These are phyloP conservation scores for Platysternon megacephalum DNA, from an alignment of 2,113 vertebrate genomes.

Conservation along the genomic window DNA sequence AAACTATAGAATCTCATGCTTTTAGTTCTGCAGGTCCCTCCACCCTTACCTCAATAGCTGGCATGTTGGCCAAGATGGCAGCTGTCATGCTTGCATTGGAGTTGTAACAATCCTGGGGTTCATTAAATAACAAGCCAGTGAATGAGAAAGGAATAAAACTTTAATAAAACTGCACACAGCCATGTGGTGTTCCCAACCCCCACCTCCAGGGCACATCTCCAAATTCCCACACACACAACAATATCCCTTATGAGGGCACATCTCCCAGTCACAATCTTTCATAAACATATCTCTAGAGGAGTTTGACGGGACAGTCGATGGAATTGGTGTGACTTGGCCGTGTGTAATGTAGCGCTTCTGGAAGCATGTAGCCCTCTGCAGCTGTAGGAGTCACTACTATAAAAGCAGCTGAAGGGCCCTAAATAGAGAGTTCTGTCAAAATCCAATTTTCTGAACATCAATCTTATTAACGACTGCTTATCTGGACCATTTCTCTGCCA, in stretches of 20 bases:
- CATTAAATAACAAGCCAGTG: too few relatives aligned
- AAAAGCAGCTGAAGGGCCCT: neutral
- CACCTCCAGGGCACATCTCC: too few relatives aligned
- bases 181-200: too few relatives aligned
- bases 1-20: neutral
- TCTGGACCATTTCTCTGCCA: neutral
- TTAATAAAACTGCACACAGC: too few relatives aligned
- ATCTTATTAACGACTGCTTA: neutral
- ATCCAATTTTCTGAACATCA: neutral
- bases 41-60: neutral
- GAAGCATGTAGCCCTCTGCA: neutral
- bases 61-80: neutral
- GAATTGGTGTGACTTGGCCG: neutral
- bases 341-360: neutral
- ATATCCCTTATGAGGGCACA: too few relatives aligned
- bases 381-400: constrained; percentile 15
- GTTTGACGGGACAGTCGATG: neutral
- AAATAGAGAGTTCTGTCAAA: neutral
- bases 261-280: too few relatives aligned
- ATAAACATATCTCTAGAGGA: neutral
- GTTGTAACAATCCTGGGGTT: too few relatives aligned
- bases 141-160: too few relatives aligned
- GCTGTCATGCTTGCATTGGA: neutral
- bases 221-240: too few relatives aligned
- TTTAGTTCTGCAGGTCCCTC: neutral